These are phyloP conservation scores for Amiota communis DNA, from an alignment of 2,888 invertebrate species.

Conservation along the genomic window DNA sequence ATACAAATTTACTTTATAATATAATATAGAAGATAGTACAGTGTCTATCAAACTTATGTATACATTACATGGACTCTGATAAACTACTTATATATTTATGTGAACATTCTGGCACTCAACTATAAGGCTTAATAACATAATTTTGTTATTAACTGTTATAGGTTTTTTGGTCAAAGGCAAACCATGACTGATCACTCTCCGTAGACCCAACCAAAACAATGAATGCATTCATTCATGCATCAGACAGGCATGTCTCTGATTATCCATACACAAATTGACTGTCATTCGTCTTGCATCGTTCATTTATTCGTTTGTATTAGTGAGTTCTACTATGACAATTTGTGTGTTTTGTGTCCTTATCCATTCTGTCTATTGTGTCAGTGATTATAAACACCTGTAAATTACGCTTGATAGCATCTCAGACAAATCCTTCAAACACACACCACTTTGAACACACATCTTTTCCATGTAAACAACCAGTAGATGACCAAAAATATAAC, in stretches of 20 bases:
- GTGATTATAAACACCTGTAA: slow-evolving; percentile 51
- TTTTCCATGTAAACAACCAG: slow-evolving; percentile 22
- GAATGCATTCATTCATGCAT: slow-evolving; percentile 2
- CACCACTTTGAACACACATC: slow-evolving; percentile 19
- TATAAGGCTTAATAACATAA: no score
- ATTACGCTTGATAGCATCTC: slow-evolving; percentile 34
- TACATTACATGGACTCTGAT: no score
- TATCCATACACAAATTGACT: slow-evolving; percentile 15
- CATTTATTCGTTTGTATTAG: no score
- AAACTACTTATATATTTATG: no score
- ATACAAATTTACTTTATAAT: neutral
- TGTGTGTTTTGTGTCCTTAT: no score
- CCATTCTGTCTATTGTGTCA: neutral
- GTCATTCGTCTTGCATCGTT: neutral
- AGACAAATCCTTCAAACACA: slow-evolving; percentile 33
- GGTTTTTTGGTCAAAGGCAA: no score
- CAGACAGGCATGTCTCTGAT: neutral
- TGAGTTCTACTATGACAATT: neutral
- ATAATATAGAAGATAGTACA: neutral
- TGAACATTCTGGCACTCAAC: neutral
- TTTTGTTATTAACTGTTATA: no score
- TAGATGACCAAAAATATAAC: slow-evolving; percentile 23
- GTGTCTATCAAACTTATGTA: neutral
- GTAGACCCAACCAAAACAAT: no score
- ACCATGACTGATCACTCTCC: no score